These are phyloP conservation scores for Danio aesculapii DNA, from an alignment of 2,797 vertebrate species.

Conservation along the genomic window DNA sequence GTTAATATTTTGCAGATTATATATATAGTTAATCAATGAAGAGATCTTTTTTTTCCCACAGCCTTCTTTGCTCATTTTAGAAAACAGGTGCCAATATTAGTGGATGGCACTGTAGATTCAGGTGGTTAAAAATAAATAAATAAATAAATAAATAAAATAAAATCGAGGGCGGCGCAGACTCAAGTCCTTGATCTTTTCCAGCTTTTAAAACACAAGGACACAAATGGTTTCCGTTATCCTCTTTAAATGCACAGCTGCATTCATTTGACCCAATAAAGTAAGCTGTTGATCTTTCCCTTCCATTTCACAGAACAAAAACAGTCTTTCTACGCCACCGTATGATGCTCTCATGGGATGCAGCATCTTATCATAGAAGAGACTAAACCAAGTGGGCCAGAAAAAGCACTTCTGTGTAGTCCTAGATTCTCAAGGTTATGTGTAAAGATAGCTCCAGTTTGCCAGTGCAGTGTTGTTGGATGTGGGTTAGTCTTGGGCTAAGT, in stretches of 20 bases:
- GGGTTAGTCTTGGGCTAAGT: slow-evolving; percentile 74
- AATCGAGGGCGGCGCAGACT: not conserved
- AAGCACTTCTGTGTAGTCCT: slow-evolving; percentile 73
- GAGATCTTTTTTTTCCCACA: too few relatives aligned
- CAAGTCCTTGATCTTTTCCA: slow-evolving; percentile 3
- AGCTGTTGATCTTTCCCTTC: slow-evolving; percentile 63
- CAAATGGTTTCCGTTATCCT: slow-evolving; percentile 10
- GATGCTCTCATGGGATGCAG: slow-evolving; percentile 34
- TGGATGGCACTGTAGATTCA: too few relatives aligned
- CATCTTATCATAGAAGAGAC: slow-evolving; percentile 69
- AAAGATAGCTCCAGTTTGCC: slow-evolving; percentile 74
- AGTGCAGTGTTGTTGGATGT: slow-evolving; percentile 67
- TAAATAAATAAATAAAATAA: not conserved
- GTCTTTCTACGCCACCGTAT: slow-evolving; percentile 53
- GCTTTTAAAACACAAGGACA: slow-evolving; percentile 16
- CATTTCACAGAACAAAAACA: slow-evolving; percentile 61
- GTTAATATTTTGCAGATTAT: too few relatives aligned
- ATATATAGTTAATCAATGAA: too few relatives aligned
- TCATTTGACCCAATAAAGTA: slow-evolving; percentile 49
- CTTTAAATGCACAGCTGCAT: slow-evolving; percentile 40
- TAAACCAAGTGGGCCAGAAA: slow-evolving; percentile 74
- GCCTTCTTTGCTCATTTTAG: too few relatives aligned
- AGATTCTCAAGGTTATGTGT: slow-evolving; percentile 83
- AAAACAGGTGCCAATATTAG: too few relatives aligned
- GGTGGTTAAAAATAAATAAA: not conserved